phyloP scores from a whole-genome alignment of 2,888 invertebrate species.

The Mechanitis messenoides region DNA sequence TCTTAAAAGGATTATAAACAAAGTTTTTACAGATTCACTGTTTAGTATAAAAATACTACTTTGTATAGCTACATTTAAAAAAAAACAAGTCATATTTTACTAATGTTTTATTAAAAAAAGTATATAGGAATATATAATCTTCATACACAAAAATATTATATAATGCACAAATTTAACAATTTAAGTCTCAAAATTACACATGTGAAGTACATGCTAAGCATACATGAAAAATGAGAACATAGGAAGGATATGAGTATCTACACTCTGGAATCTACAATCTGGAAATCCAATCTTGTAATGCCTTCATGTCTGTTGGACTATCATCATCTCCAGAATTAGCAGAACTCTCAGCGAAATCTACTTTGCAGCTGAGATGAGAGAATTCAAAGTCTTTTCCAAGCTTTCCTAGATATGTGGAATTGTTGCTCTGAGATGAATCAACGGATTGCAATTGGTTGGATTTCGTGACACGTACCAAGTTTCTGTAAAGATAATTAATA shows the following conservation, averaged over 20 bases:
- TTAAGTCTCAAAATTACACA: constrained; percentile 21
- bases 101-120: constrained; percentile 23
- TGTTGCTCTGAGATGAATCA: constrained; percentile 78
- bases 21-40: too few species aligned
- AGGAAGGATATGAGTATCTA: not conserved
- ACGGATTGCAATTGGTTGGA: constrained; percentile 87
- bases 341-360: constrained; percentile 83
- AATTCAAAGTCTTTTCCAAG: constrained; percentile 90
- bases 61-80: not conserved
- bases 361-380: constrained; percentile 80
- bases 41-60: too few species aligned
- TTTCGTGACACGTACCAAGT: constrained; percentile 89
- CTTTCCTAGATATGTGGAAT: constrained; percentile 82
- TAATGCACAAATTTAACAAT: constrained; percentile 25
- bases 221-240: constrained; percentile 24
- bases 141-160: constrained; percentile 22
- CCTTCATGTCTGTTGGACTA: constrained; percentile 77
- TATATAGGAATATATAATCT: constrained; percentile 8
- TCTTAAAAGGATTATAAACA: too few species aligned
- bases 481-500: constrained; percentile 71
- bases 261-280: constrained; percentile 56
- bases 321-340: constrained; percentile 76
- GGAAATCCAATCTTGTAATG: constrained; percentile 84
- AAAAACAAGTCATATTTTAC: constrained; percentile 5
- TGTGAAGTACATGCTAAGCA: constrained; percentile 25